Conservation (phyloP, 2,797 vertebrate genomes). For the Caiman crocodilus region DNA sequence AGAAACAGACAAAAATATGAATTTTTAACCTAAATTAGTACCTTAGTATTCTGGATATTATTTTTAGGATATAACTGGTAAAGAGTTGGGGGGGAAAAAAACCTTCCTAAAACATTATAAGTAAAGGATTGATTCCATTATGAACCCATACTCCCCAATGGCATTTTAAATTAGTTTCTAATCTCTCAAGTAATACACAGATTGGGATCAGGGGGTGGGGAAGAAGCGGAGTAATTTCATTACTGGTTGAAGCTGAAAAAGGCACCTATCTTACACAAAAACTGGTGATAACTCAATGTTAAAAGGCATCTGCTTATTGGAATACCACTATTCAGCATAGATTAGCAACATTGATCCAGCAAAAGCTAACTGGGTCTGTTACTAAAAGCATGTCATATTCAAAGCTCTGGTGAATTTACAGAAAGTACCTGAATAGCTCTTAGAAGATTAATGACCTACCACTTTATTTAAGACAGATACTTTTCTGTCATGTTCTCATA, state of each 20-base stretch:
- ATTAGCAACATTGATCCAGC: not conserved
- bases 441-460: constrained; percentile 47
- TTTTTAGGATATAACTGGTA: constrained; percentile 34
- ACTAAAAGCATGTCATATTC: not conserved
- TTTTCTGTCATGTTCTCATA: not conserved
- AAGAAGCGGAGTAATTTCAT: not conserved
- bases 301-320: not conserved
- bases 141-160: not conserved
- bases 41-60: constrained; percentile 5
- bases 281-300: not conserved
- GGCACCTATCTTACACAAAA: constrained; percentile 34
- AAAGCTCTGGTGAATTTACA: constrained; percentile 10
- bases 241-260: constrained; percentile 19
- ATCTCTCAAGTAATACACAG: constrained; percentile 35
- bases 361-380: not conserved
- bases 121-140: constrained; percentile 63
- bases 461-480: constrained; percentile 37
- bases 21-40: constrained; percentile 1
- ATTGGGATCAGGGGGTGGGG: not conserved
- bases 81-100: not conserved
- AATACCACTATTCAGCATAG: not conserved
- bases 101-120: constrained; percentile 55
- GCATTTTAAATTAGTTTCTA: constrained; percentile 47
- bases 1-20: constrained; percentile 14
- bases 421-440: not conserved